These are phyloP conservation scores for Callocephalon fimbriatum DNA, from an alignment of 2,113 vertebrate species.

Conservation along the genomic window DNA sequence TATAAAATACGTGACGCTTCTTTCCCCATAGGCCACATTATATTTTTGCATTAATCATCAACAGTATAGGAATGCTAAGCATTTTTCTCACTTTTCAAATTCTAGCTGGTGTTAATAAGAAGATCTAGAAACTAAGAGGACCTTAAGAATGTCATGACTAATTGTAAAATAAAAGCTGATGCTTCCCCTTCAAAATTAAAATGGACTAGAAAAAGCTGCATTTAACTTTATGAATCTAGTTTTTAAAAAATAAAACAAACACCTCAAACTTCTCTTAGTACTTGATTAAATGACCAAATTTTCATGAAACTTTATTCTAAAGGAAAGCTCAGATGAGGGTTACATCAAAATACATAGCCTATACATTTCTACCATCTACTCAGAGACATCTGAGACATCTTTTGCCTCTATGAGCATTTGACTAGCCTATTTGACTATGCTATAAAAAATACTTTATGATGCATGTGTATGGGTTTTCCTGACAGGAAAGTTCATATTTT, in stretches of 20 bases:
- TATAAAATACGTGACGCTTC: not conserved
- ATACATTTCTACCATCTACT: not conserved
- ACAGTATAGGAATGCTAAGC: not conserved
- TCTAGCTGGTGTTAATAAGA: not conserved
- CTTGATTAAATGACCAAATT: not conserved
- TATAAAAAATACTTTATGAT: not conserved
- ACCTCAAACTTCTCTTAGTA: not conserved
- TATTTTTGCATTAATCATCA: not conserved
- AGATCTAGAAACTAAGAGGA: not conserved
- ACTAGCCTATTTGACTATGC: not conserved
- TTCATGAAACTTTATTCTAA: not conserved
- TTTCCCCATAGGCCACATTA: not conserved
- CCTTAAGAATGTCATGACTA: not conserved
- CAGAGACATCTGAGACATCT: not conserved
- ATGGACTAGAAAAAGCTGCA: not conserved
- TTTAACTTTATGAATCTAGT: not conserved
- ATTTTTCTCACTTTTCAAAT: not conserved
- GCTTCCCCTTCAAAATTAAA: not conserved
- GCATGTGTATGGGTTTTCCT: not conserved
- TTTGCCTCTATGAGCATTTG: not conserved
- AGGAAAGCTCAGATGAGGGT: not conserved
- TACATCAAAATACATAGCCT: not conserved
- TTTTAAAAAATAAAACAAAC: not conserved
- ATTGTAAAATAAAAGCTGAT: not conserved
- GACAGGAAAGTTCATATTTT: not conserved